phyloP scores from a whole-genome alignment of 2,113 vertebrate genomes.

The Scytalopus superciliaris region DNA sequence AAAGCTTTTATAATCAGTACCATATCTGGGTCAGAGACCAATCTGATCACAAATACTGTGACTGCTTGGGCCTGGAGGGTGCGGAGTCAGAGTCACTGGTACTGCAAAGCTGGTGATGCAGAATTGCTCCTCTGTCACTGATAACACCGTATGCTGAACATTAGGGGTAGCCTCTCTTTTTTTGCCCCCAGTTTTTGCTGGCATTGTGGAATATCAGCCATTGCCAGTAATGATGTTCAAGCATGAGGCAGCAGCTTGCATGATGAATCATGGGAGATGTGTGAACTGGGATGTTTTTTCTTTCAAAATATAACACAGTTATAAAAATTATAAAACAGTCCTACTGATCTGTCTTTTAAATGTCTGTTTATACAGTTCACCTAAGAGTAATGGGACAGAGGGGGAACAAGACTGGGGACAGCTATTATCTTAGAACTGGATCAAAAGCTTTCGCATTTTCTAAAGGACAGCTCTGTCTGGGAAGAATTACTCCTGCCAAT shows the following conservation, averaged over 20 bases:
- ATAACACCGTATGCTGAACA: background rate
- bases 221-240: background rate
- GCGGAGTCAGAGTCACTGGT: background rate
- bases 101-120: background rate
- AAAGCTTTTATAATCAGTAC: slow-evolving; percentile 56
- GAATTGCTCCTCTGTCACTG: background rate
- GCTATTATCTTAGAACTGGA: background rate
- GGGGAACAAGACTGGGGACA: background rate
- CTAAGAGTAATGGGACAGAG: background rate
- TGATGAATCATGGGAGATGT: background rate
- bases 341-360: background rate
- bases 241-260: background rate
- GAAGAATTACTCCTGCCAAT: background rate
- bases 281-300: background rate
- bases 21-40: slow-evolving; percentile 69
- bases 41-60: slow-evolving; percentile 8
- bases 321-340: too few relatives aligned
- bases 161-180: background rate
- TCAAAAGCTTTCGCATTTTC: background rate
- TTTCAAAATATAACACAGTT: background rate
- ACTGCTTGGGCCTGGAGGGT: slow-evolving; percentile 28
- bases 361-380: background rate
- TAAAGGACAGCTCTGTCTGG: background rate
- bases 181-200: background rate
- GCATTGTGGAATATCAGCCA: background rate